Conservation (phyloP, 2,113 vertebrate genomes). For the Psophia crepitans region DNA sequence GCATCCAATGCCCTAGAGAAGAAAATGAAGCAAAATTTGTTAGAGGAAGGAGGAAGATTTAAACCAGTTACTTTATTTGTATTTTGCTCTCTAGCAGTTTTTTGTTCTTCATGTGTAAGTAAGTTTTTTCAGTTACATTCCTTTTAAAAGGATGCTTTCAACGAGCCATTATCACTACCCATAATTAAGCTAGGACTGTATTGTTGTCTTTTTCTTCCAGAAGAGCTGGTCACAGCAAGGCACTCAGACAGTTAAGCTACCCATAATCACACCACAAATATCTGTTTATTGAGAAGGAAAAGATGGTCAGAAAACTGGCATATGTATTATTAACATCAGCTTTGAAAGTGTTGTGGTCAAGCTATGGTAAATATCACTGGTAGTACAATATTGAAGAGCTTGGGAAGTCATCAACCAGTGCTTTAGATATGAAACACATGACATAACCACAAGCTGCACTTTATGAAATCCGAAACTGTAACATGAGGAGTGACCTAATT, state of each 20-base stretch:
- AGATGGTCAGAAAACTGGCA: conserved; percentile 31
- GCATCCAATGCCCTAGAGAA: background rate
- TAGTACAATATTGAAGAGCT: conserved; percentile 56
- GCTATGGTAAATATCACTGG: conserved; percentile 53
- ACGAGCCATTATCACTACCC: background rate
- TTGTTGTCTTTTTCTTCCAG: conserved; percentile 3
- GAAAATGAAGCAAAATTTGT: background rate
- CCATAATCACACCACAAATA: conserved; percentile 63
- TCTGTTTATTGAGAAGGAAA: conserved; percentile 71
- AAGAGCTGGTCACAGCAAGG: conserved; percentile 17
- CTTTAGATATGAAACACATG: conserved; percentile 72
- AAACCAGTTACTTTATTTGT: background rate
- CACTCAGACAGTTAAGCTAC: conserved; percentile 55
- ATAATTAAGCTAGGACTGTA: background rate
- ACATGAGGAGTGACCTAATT: conserved; percentile 83
- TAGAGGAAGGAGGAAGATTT: background rate
- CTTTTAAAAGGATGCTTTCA: conserved; percentile 1
- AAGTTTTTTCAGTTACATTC: background rate
- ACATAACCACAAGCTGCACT: conserved; percentile 73
- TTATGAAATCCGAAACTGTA: conserved; percentile 87
- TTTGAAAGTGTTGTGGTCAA: conserved; percentile 55
- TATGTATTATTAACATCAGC: conserved; percentile 65
- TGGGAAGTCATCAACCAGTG: conserved; percentile 68
- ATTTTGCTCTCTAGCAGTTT: background rate
- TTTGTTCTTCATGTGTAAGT: background rate